Conservation (phyloP, 2,113 vertebrate species). For the Natator depressus region DNA sequence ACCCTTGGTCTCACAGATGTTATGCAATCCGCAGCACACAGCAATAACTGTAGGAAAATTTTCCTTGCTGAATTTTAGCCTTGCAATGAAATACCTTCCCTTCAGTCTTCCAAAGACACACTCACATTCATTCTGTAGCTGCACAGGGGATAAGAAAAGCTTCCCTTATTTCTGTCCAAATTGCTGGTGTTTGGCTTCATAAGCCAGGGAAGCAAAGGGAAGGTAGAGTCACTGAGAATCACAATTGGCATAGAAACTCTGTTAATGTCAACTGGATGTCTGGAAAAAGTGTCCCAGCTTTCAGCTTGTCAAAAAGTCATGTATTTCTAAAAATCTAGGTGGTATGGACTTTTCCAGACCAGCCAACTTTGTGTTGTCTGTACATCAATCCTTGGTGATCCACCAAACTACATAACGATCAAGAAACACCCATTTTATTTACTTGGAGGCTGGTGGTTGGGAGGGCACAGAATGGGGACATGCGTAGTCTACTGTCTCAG, state of each 20-base stretch:
- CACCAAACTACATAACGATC: background rate
- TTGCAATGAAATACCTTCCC: background rate
- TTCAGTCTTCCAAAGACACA: background rate
- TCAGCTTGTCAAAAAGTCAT: background rate
- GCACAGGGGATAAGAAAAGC: background rate
- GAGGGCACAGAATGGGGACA: background rate
- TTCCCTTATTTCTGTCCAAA: background rate
- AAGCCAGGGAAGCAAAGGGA: background rate
- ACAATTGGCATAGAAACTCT: background rate
- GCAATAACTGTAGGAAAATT: background rate
- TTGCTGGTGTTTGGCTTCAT: background rate
- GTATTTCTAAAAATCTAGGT: background rate
- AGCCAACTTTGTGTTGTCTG: background rate
- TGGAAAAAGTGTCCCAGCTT: background rate
- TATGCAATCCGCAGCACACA: too few relatives aligned
- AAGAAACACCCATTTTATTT: background rate
- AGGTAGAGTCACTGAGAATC: background rate
- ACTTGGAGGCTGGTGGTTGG: background rate
- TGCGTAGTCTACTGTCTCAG: background rate
- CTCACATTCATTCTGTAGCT: background rate
- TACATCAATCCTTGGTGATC: background rate
- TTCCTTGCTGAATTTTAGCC: background rate
- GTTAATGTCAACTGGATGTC: background rate
- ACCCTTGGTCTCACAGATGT: too few relatives aligned
- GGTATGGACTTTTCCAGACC: background rate